Conservation (phyloP, 1,140 invertebrate genomes). For the Ceratina japonica region DNA sequence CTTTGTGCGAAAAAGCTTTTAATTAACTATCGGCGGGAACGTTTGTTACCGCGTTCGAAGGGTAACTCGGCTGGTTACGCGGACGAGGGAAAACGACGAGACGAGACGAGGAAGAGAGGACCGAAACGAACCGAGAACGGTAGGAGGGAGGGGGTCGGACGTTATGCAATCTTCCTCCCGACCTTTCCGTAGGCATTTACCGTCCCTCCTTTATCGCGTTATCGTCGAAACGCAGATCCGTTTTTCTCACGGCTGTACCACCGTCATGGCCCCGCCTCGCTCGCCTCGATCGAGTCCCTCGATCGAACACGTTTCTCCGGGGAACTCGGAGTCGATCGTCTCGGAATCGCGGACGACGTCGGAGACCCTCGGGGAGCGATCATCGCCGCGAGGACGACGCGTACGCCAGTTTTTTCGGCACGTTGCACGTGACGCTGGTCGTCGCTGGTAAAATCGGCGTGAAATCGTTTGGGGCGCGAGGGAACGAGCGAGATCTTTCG, state of each 20-base stretch:
- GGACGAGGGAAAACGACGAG: conserved; percentile 16
- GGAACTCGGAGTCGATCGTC: background rate
- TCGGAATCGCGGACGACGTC: background rate
- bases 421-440: conserved; percentile 24
- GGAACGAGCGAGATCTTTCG: background rate
- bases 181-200: conserved; percentile 65
- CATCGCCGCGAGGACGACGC: too few relatives aligned
- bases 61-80: background rate
- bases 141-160: conserved; percentile 26
- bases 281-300: background rate
- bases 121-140: conserved; percentile 10
- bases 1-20: conserved; percentile 26
- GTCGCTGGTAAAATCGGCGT: too few relatives aligned
- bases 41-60: conserved; percentile 49
- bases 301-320: background rate
- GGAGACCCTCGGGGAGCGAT: background rate
- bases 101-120: conserved; percentile 24
- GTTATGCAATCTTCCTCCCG: conserved; percentile 71
- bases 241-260: background rate
- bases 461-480: too few relatives aligned
- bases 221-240: background rate
- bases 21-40: conserved; percentile 54
- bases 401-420: too few relatives aligned
- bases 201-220: conserved; percentile 21
- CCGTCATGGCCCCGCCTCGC: conserved; percentile 25